Conservation (phyloP, 2,888 invertebrate species). For the Oscheius sp. region DNA sequence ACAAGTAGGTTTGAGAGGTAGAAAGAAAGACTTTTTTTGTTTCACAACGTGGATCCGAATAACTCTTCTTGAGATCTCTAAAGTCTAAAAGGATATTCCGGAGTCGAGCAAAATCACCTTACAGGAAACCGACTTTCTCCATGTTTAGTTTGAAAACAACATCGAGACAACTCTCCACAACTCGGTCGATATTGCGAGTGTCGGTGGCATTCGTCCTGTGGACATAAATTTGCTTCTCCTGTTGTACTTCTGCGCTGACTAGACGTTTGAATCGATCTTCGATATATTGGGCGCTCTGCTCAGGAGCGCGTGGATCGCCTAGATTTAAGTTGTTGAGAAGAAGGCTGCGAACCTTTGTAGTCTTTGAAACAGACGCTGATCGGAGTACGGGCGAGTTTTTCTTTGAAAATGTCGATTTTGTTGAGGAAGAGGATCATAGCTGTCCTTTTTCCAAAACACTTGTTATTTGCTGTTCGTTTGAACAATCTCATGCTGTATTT, state of each 20-base stretch:
- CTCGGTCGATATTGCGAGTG: constrained; percentile 70
- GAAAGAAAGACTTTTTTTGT: too few species aligned
- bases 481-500: constrained; percentile 66
- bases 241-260: constrained; percentile 59
- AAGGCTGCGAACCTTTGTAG: constrained; percentile 68
- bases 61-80: too few species aligned
- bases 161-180: constrained; percentile 68
- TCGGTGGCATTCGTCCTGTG: constrained; percentile 72
- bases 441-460: constrained; percentile 71
- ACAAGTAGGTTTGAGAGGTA: too few species aligned
- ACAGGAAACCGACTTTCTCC: constrained; percentile 68
- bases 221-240: constrained; percentile 70
- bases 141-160: constrained; percentile 67
- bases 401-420: constrained; percentile 70
- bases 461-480: constrained; percentile 70
- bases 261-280: constrained; percentile 70
- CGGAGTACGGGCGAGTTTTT: constrained; percentile 47
- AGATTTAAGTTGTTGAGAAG: background rate
- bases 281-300: constrained; percentile 69
- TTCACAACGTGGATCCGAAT: too few species aligned
- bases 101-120: too few species aligned
- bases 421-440: constrained; percentile 71
- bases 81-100: too few species aligned
- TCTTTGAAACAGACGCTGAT: constrained; percentile 70
- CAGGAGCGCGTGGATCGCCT: constrained; percentile 67